A percentile compares a stretch with the other conserved stretches of the same genome.
Conservation (phyloP, 1,140 invertebrate genomes). For the Nymphalis io region DNA sequence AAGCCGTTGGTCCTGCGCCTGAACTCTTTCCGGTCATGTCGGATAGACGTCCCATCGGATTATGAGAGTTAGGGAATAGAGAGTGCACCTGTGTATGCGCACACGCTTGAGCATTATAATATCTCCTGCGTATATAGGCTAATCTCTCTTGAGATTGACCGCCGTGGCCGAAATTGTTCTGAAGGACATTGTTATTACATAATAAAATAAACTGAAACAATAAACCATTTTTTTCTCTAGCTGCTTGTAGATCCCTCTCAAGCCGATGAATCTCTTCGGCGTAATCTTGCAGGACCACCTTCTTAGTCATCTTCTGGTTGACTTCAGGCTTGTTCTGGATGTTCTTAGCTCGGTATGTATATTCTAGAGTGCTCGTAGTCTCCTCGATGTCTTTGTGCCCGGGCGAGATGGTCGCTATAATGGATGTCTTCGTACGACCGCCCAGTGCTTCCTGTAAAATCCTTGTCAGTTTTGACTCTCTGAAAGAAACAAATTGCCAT, state of each 20-base stretch:
- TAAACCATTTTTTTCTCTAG: conserved; percentile 92
- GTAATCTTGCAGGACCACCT: conserved; percentile 93
- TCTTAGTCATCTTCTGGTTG: conserved; percentile 96
- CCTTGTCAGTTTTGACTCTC: conserved; percentile 96
- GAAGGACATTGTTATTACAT: no score
- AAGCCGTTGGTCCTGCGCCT: no score
- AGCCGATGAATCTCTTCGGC: conserved; percentile 95
- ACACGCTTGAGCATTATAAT: no score
- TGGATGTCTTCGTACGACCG: conserved; percentile 96
- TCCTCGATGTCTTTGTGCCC: conserved; percentile 94
- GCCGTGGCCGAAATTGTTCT: no score
- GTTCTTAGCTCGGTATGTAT: conserved; percentile 96
- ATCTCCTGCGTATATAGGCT: no score
- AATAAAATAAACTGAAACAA: no score
- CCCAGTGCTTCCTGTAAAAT: conserved; percentile 97
- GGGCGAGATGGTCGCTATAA: conserved; percentile 97
- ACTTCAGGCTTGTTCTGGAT: conserved; percentile 97
- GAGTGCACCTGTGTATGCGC: no score
- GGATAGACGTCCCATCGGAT: no score
- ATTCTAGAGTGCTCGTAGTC: conserved; percentile 96
- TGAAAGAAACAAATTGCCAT: conserved; percentile 59
- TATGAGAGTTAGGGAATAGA: no score
- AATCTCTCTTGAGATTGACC: no score
- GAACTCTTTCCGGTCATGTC: no score
- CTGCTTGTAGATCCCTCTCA: conserved; percentile 90